Base-by-base conservation (phyloP, 2,797 vertebrate species). In the Synaphobranchus kaupii region DNA sequence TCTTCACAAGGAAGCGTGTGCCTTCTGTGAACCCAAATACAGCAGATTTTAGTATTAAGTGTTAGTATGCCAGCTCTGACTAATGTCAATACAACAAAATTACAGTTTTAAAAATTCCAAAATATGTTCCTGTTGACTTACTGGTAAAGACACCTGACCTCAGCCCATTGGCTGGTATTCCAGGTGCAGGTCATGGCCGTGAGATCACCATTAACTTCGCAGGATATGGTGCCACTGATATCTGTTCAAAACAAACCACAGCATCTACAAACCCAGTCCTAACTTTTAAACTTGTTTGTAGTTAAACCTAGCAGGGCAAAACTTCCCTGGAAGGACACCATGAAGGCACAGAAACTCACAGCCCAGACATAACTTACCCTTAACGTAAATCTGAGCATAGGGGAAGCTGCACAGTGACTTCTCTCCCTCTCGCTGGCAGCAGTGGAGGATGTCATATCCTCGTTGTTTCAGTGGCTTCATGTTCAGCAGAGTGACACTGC, bases 121-220 rank as follows among this genome's bases (percentile, higher is more conserved):
- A 20, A 50, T 85, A 78, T 12, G 12, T 39, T 56, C 39, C 50
- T 76, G 31, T 48, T 52, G 25, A 28, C 50, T 90, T 92, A 96
- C 96, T 92, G 94, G 90, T 87, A 95, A 78, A 86, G 81, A 76
- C 96, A 93, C 50, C 12, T 87, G 52, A 89, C 90, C 34, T 88
- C 89, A 0, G 88, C 94, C 96, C 85, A 90, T 86, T 83, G 94
- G 87, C 83, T 94, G 88, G 93, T 92, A 83, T 94, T 94, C 98
- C 98, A 99, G 90, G 94, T 96, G 88, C 98, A 99, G 87, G 95
- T 96, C 98, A 99, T 98, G 66, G 94, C 94, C 84, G 96, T 94
- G 88, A 97, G 93, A 86, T 96, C 93, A 0, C 97, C 97, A 44
- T 96, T 96, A 13, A 97, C 98, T 93, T 96, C 94, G 93, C 98